Evolutionary conservation across 1,140 invertebrate species (phyloP).

Genomic region (Tetramorium simillimum): DNA sequence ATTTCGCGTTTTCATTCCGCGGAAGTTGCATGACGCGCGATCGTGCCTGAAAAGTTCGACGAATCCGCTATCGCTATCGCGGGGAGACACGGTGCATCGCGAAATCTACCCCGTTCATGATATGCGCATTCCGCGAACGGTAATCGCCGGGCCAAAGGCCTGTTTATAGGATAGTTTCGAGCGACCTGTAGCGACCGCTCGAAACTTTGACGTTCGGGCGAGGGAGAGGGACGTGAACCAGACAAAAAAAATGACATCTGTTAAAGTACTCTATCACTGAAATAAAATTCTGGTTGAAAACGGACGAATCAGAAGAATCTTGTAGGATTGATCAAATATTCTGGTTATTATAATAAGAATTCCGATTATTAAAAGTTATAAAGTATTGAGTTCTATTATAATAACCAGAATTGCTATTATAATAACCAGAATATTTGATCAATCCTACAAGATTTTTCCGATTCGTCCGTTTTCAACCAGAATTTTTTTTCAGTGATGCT

Average conservation of each 20-base stretch:
- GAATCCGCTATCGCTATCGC: conserved; percentile 4
- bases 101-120: conserved; percentile 43
- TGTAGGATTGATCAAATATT: too few species aligned
- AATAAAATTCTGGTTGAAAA: too few species aligned
- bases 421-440: too few species aligned
- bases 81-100: conserved; percentile 29
- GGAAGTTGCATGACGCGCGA: conserved; percentile 16
- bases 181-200: neutral
- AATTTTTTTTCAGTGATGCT: too few species aligned
- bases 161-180: conserved; percentile 6
- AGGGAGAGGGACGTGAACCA: conserved; percentile 7
- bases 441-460: too few species aligned
- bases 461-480: too few species aligned
- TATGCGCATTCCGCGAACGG: conserved; percentile 25
- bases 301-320: too few species aligned
- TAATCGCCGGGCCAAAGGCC: conserved; percentile 12
- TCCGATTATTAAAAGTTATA: too few species aligned
- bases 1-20: conserved; percentile 18
- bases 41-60: conserved; percentile 19
- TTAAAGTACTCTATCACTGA: neutral
- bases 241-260: too few species aligned
- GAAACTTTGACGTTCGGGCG: conserved; percentile 22
- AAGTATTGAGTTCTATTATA: too few species aligned
- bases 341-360: too few species aligned
- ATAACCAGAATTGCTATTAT: too few species aligned